Conservation (phyloP, 2,113 vertebrate species). For the Addax nasomaculatus region DNA sequence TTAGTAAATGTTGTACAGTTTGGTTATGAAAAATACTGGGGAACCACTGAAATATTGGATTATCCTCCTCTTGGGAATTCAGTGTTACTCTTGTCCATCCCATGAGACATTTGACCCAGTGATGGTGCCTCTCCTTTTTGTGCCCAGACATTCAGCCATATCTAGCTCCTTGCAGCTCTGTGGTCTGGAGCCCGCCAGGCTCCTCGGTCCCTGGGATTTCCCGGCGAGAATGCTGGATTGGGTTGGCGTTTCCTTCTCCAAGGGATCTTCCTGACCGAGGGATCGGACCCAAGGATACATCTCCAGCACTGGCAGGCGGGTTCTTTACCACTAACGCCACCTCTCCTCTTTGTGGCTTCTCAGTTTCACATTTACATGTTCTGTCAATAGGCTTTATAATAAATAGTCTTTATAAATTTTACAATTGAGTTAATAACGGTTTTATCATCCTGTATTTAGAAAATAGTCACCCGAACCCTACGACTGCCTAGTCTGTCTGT, state of each 20-base stretch:
- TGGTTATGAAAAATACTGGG: background rate
- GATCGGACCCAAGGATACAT: background rate
- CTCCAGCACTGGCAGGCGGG: rapidly evolving
- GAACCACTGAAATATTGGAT: background rate
- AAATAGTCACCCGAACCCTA: background rate
- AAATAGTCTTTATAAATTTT: background rate
- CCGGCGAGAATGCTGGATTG: background rate
- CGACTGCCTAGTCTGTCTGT: background rate
- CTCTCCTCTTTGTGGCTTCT: background rate
- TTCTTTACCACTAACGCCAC: background rate
- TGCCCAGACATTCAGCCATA: background rate
- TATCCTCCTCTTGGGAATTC: background rate
- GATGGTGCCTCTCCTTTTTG: background rate
- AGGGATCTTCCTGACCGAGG: background rate
- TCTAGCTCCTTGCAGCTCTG: background rate
- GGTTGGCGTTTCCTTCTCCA: background rate
- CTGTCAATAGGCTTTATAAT: background rate
- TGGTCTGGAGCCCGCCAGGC: background rate
- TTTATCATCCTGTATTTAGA: background rate
- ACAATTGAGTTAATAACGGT: background rate
- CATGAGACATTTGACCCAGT: background rate
- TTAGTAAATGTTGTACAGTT: background rate
- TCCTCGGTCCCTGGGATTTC: background rate
- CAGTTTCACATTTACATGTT: background rate
- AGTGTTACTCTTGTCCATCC: background rate